Conservation (phyloP, 2,113 vertebrate species). For the Bos javanicus region DNA sequence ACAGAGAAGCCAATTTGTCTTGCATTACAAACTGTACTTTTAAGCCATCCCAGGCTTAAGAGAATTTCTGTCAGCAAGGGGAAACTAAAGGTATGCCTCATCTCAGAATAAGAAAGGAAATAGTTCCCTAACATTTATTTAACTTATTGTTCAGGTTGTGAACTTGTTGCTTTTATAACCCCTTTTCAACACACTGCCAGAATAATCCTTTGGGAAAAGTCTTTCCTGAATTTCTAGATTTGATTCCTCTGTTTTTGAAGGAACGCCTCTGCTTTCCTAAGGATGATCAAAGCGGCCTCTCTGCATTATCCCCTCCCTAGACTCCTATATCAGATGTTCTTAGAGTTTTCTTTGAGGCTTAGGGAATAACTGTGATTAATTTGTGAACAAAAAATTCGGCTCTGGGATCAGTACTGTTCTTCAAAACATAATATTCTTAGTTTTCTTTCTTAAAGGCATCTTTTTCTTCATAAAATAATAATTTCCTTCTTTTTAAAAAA, state of each 20-base stretch:
- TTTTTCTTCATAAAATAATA: background rate
- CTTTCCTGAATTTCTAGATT: constrained; percentile 67
- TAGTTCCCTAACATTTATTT: constrained; percentile 65
- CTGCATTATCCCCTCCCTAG: background rate
- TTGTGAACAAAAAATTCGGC: constrained; percentile 30
- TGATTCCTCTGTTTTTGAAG: constrained; percentile 66
- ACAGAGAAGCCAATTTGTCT: background rate
- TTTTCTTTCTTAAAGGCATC: constrained; percentile 16
- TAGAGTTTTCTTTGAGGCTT: background rate
- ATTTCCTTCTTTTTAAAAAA: background rate
- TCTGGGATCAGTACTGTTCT: background rate
- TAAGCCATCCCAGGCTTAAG: background rate
- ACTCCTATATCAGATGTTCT: background rate
- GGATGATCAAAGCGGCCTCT: background rate
- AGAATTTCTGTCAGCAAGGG: background rate
- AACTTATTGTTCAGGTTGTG: constrained; percentile 71
- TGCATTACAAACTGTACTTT: background rate
- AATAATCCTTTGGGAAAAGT: constrained; percentile 64
- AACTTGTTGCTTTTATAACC: constrained; percentile 74
- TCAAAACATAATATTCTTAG: constrained; percentile 15
- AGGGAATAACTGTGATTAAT: constrained; percentile 25
- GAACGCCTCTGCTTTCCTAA: constrained; percentile 13
- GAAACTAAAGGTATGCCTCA: constrained; percentile 21
- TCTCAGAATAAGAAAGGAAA: constrained; percentile 62
- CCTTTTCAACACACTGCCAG: constrained; percentile 60